Base-by-base conservation (phyloP, 2,888 invertebrate species). In the Ophonus ardosiacus region DNA sequence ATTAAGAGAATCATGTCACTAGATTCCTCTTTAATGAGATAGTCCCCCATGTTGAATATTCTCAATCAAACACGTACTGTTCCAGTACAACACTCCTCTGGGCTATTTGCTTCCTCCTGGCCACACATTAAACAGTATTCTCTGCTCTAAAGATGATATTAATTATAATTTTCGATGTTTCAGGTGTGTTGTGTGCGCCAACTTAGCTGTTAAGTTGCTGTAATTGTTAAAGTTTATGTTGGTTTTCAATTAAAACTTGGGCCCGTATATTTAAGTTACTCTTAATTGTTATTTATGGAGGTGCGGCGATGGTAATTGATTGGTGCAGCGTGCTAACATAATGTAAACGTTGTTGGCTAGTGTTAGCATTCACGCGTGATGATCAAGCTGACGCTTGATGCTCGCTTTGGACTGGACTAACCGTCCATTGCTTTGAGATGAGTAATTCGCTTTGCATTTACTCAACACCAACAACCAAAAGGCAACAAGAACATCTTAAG, bases 1-100 rank as follows among this genome's bases (percentile, higher is more conserved):
- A 91, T 91, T 91, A 91, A 91, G 90, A 90, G 91, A 91, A 91
- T 91, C 90, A 91, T 91, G 91, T 91, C 91, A 90, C 90, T 88
- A 90, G 91, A 90, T 90, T 90, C 90, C 89, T 87, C 88, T 90
- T 90, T 90, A 91, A 91, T 90, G 90, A 91, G 90, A 90, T 90
- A 90, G 90, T 89, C 88, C 89, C 88, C 89, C 89, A 89, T 89
- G 17, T 84, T n/a, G 80, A 80, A 18, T 7, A 21, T 3, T 78
- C 78, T 7, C 56, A 24, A 78, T 57, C 31, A 31, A 7, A 21
- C 7, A 7, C 24, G 13, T 7, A 15, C n/a, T 15, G 7, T 4
- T 24, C 18, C 24, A 13, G 76, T 59, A 24, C 17, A 74, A 51
- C n/a, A 18, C n/a, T 59, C 63, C 21, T 43, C 13, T 63, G 84